These are phyloP conservation scores for Littorina saxatilis DNA, from an alignment of 1,140 invertebrate genomes.

Conservation along the genomic window DNA sequence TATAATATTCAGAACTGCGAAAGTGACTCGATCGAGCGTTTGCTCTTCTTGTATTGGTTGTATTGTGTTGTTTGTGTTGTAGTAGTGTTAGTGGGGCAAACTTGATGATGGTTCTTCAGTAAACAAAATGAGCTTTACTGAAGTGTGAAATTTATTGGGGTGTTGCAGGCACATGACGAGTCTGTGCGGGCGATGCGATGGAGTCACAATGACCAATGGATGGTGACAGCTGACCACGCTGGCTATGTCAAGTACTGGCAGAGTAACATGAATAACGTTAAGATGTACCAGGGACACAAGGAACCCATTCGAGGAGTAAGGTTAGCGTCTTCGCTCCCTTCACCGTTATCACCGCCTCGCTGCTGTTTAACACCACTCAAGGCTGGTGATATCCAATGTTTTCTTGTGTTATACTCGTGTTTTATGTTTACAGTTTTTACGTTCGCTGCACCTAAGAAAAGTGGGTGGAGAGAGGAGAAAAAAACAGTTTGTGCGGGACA, in stretches of 20 bases:
- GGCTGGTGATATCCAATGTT: background rate
- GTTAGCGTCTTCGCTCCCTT: slow-evolving; percentile 77
- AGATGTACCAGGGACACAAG: slow-evolving; percentile 99
- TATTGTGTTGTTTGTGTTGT: too few species aligned
- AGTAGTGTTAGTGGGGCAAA: too few species aligned
- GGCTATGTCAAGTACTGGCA: slow-evolving; percentile 99
- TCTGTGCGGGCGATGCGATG: slow-evolving; percentile 99
- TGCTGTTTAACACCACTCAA: background rate
- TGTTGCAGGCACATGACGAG: slow-evolving; percentile 93
- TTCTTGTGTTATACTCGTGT: background rate
- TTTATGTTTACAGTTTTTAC: too few species aligned
- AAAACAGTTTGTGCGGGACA: too few species aligned
- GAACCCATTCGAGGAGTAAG: slow-evolving; percentile 98
- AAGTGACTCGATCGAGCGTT: too few species aligned
- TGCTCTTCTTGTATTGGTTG: too few species aligned
- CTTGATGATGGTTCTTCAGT: too few species aligned
- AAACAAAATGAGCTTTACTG: too few species aligned
- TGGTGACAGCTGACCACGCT: slow-evolving; percentile 99
- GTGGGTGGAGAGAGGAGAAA: too few species aligned
- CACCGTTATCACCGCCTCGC: background rate
- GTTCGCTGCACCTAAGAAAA: too few species aligned
- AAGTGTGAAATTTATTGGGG: too few species aligned
- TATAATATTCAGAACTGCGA: too few species aligned
- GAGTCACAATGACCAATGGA: slow-evolving; percentile 99
- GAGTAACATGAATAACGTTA: slow-evolving; percentile 99